Base-by-base conservation (phyloP, 2,888 invertebrate species). In the Quadroppia sp. region DNA sequence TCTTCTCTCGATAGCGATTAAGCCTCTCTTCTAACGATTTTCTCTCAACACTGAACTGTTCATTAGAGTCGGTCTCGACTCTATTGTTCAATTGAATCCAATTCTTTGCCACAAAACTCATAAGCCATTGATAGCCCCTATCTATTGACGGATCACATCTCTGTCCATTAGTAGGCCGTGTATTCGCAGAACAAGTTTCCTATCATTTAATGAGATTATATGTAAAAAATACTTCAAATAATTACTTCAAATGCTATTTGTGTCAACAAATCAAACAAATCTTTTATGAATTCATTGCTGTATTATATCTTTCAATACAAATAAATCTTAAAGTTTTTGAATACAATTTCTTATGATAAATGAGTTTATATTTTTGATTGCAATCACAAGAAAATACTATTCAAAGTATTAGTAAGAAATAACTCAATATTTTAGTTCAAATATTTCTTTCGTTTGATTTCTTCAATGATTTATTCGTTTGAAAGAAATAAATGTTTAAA, bases 81-180 rank as follows among this genome's bases (percentile, higher is more conserved):
- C 90, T 84, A 70, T 85, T 80, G 78, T 89, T 87, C 56, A 90
- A 84, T 72, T 85, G 84, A 17, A 86, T 85, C 80, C 88, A 90
- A 77, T 89, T 85, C n/a, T 84, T 83, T 4, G 86, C 84, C n/a
- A 91, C 88, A 76, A 87, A 87, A 79, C 87, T 87, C 30, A 90
- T 81, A 17, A 91, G 83, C 91, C 91, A 86, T 79, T 80, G 81
- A 80, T 89, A 89, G 0, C 89, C 89, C 79, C 86, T 86, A 75
- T 87, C 86, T 11, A 91, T 86, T 0, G 88, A 88, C 0, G 86
- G 85, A 79, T 90, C 90, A 75, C 88, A 83, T 82, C 83, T 82
- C 71, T 85, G 86, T 15, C 79, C 50, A 36, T 50, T 50, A 4
- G 20, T 50, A 48, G 71, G 79, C 15, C 82, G 80, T 32, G 81